Percentiles rank a stretch among this genome's conserved stretches.
phyloP scores from a whole-genome alignment of 2,797 vertebrate genomes.

The Apogon talboti region DNA sequence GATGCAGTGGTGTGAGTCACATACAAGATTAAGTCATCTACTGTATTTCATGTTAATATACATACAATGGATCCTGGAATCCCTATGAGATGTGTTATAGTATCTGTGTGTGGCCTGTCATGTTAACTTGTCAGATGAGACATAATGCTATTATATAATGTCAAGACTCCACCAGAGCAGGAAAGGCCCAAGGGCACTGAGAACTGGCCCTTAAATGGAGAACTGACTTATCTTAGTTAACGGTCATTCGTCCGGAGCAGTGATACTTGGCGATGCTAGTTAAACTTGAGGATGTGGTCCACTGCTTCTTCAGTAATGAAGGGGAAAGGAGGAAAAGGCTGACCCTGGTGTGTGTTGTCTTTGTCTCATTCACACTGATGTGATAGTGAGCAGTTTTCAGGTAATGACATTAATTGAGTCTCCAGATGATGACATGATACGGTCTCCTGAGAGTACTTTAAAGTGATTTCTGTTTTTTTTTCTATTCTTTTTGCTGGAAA shows the following conservation, averaged over 20 bases:
- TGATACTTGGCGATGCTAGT: constrained; percentile 14
- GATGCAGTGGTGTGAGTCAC: neutral
- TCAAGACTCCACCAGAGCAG: constrained; percentile 7
- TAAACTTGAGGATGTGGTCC: constrained; percentile 37
- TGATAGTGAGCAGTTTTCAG: neutral
- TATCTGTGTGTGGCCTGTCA: constrained; percentile 2
- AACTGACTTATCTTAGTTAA: constrained; percentile 27
- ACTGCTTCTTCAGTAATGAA: constrained; percentile 41
- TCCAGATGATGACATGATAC: neutral
- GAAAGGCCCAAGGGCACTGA: constrained; percentile 22
- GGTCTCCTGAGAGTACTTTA: neutral
- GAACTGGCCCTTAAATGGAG: constrained; percentile 14
- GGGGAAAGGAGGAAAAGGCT: constrained; percentile 9
- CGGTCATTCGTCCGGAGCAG: constrained; percentile 24
- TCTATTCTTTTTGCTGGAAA: neutral
- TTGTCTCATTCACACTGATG: constrained; percentile 2
- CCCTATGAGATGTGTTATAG: constrained; percentile 4
- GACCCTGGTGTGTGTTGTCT: constrained; percentile 28
- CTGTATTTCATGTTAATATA: no score
- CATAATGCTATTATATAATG: neutral
- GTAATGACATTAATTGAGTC: neutral
- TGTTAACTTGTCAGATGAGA: neutral
- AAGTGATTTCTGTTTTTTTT: neutral
- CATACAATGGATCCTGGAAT: constrained; percentile 6
- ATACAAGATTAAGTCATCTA: no score